Evolutionary conservation across 2,888 invertebrate species (phyloP), one percentile per base, ranked within the genome.

Genomic region (Drosophila monieri): DNA sequence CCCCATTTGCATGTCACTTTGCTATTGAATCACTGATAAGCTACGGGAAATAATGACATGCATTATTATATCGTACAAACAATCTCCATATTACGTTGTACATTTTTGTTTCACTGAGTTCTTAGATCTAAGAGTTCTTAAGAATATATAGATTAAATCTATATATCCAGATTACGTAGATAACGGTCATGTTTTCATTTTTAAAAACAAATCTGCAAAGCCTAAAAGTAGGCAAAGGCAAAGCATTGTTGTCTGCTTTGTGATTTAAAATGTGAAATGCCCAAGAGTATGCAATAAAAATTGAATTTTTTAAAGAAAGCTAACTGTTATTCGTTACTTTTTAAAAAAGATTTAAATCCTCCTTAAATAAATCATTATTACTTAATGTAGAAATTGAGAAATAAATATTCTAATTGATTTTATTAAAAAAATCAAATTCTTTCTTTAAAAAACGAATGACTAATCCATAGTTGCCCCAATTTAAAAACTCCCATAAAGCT

Each of bases 1-100:
- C 21, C 52, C 43, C 53, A 14, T 43, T 48, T 43, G 60, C 64
- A 62, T 59, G 59, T 15, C 76, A 57, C 51, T 65, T 52, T 21
- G 15, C 8, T 47, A 10, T 18, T 25, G 47, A 52, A 68, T 74
- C 58, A 64, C 67, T 59, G 65, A 56, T 27, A 61, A 51, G 41
- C 59, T 35, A 46, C 41, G 23, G 23, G 59, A 58, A 47, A 60
- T 23, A 47, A 14, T 41, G 60, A 60, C 60, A 60, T 15, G 60
- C 32, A 6, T 41, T 41, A 6, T 41, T 41, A 46, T 60, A 60
- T 61, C 32, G 3, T 4, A 8, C 30, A 30, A 30, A 39, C 57
- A 21, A 60, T 41, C 25, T 39, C 10, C 23, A 32, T 25, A 59
- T n/a, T 15, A 30, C n/a, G 4, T 10, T 30, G 46, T 59, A 14